Evolutionary conservation across 2,113 vertebrate species (phyloP).

Genomic region (Kryptolebias marmoratus): DNA sequence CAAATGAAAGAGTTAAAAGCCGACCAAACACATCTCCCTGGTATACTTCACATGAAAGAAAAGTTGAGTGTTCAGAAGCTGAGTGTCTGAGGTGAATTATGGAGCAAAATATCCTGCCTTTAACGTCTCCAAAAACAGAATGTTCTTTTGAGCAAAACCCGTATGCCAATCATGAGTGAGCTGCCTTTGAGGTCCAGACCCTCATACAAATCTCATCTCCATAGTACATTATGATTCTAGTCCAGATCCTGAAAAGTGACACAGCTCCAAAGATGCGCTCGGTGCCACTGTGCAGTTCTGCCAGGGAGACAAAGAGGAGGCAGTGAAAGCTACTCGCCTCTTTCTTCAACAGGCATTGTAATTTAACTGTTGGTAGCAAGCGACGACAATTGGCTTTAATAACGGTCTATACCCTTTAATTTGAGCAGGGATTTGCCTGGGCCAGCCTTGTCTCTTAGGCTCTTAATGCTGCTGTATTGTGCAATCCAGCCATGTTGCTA

Average conservation of each 20-base stretch:
- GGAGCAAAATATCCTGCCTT: conserved; percentile 32
- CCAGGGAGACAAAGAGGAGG: conserved; percentile 18
- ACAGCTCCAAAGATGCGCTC: conserved; percentile 31
- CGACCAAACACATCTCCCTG: conserved; percentile 55
- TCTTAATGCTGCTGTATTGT: conserved; percentile 53
- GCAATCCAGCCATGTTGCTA: conserved; percentile 6
- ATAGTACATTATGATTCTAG: conserved; percentile 44
- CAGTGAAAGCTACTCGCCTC: conserved; percentile 47
- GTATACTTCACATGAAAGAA: conserved; percentile 64
- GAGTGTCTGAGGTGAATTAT: conserved; percentile 50
- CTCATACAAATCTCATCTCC: conserved; percentile 44
- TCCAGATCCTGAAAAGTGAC: conserved; percentile 34
- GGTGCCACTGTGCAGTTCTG: conserved; percentile 11
- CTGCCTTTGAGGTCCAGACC: conserved; percentile 39
- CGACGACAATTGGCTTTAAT: conserved; percentile 65
- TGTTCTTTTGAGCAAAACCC: conserved; percentile 50
- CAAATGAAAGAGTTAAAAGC: conserved; percentile 66
- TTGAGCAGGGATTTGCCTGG: conserved; percentile 66
- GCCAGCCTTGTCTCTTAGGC: conserved; percentile 51
- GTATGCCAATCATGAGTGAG: conserved; percentile 54
- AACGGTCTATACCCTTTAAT: conserved; percentile 70
- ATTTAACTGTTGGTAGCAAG: conserved; percentile 64
- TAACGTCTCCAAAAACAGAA: conserved; percentile 39
- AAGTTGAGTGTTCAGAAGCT: conserved; percentile 47
- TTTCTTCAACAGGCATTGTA: conserved; percentile 67